Percentiles rank a stretch among this genome's conserved stretches.
Conservation (phyloP, 2,888 invertebrate genomes). For the Dryobota labecula region DNA sequence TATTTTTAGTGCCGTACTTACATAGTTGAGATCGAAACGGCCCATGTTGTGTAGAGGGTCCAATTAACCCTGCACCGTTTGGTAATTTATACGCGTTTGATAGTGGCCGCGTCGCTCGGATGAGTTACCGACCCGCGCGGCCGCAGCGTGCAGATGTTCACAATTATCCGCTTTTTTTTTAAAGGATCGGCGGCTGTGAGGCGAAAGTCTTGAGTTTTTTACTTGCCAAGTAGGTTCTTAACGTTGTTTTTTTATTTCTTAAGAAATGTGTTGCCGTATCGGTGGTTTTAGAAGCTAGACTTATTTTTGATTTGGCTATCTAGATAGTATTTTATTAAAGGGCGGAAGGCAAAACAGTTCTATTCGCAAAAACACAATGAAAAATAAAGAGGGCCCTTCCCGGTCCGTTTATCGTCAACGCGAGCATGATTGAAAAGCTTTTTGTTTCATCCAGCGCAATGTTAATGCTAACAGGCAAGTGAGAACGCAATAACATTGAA, state of each 20-base stretch:
- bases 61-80: slow-evolving; percentile 66
- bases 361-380: neutral
- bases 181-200: slow-evolving; percentile 66
- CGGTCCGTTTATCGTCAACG: too few species aligned
- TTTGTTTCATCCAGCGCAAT: too few species aligned
- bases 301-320: neutral
- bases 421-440: too few species aligned
- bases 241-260: slow-evolving; percentile 38
- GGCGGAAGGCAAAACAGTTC: neutral
- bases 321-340: neutral
- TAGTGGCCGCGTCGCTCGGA: slow-evolving; percentile 64
- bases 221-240: slow-evolving; percentile 64
- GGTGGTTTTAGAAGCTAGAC: slow-evolving; percentile 16
- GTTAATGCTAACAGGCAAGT: too few species aligned
- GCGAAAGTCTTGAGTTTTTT: slow-evolving; percentile 71
- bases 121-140: slow-evolving; percentile 70
- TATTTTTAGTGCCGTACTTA: slow-evolving; percentile 26
- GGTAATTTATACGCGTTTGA: slow-evolving; percentile 75
- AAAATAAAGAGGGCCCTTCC: too few species aligned
- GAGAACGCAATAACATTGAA: too few species aligned
- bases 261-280: slow-evolving; percentile 31
- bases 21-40: slow-evolving; percentile 23
- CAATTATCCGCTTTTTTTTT: slow-evolving; percentile 78
- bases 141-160: slow-evolving; percentile 82
- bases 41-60: slow-evolving; percentile 36